Base-by-base conservation (phyloP, 2,797 vertebrate genomes). In the Mallotus villosus region DNA sequence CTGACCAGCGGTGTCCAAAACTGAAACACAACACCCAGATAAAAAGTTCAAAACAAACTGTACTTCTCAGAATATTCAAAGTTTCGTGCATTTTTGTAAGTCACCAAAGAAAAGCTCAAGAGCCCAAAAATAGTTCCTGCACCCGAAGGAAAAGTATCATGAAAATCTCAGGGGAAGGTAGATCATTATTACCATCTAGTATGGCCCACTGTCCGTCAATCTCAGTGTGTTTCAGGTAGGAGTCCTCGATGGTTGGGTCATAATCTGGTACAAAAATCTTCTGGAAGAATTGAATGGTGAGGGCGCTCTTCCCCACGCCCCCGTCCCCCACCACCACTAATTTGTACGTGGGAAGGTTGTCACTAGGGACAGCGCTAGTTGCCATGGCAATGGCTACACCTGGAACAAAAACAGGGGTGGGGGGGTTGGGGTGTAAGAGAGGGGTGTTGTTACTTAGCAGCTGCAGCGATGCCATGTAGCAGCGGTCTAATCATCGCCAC, bases 251-350 rank as follows among this genome's bases (percentile, higher is more conserved):
- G 57, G 97, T 99, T 70, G 98, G 98, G 85, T 99, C 98, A 0
- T 99, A 99, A 90, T 99, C 98, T 0, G 98, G 97, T 87, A 99
- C 98, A 57, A 99, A 99, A 87, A 99, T 99, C 94, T 99, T 99
- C 92, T 99, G 97, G 91, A 99, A 99, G 87, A 99, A 99, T 77
- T 99, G 98, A 85, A 99, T 99, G 86, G 98, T 99, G 85, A 99
- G 96, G 4, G 98, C 98, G 0, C 97, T 99, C 89, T 99, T 99
- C 70, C 98, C 97, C 70, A 99, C 98, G 0, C 98, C 98, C 0
- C 97, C 98, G 2, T 99, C 98, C 67, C 97, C 98, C 85, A 98
- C 97, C 83, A 99, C 98, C 84, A 99, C 98, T 87, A 99, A 94
- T 87, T 99, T 99, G 89, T 99, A 99, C 0, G 97, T 99, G 81